Conservation (phyloP, 2,888 invertebrate genomes). For the Dolichomitus sp. region DNA sequence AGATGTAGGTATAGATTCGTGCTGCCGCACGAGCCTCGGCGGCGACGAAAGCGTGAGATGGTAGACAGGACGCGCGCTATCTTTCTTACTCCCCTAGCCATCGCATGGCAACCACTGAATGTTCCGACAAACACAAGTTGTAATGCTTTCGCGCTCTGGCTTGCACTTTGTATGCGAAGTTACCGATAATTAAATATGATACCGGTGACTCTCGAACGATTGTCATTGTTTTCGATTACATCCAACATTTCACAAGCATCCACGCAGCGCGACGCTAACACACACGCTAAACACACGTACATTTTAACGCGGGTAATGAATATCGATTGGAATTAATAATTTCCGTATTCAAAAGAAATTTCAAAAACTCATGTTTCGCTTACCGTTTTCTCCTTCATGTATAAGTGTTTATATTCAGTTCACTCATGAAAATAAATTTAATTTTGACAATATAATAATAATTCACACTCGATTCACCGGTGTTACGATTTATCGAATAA, state of each 20-base stretch:
- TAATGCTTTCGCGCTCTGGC: neutral
- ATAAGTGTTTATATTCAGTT: constrained; percentile 2
- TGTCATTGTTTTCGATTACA: too few species aligned
- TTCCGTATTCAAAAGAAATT: neutral
- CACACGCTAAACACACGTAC: neutral
- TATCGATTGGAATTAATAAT: neutral
- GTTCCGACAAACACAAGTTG: neutral
- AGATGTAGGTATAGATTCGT: neutral
- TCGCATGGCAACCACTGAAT: neutral
- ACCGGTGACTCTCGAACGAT: too few species aligned
- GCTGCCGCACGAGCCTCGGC: neutral
- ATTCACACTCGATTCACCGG: neutral
- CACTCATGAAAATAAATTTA: neutral
- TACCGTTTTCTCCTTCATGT: neutral
- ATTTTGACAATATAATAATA: too few species aligned
- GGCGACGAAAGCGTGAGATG: neutral
- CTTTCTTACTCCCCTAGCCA: neutral
- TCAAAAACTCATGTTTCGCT: neutral
- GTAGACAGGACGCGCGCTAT: neutral
- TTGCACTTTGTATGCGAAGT: neutral
- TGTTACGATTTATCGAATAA: neutral
- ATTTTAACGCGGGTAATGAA: neutral
- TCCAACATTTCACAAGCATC: neutral
- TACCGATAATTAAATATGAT: too few species aligned
- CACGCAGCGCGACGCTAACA: neutral